Evolutionary conservation across 2,113 vertebrate genomes (phyloP).

Genomic region (Mormyrus iriodes): DNA sequence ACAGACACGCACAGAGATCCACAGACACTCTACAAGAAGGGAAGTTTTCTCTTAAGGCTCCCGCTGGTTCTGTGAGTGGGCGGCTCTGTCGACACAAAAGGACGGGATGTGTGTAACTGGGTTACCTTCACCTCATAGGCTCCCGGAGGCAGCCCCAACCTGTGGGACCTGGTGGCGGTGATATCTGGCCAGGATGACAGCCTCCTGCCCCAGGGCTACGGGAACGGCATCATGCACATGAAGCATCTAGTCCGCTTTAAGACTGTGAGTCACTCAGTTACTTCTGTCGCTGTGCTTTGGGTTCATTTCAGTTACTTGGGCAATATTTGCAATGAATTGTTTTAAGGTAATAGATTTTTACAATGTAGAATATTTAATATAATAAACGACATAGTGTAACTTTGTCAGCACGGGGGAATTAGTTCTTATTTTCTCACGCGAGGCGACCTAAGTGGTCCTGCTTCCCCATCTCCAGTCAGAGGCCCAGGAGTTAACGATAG

Average conservation of each 20-base stretch:
- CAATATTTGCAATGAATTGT: background rate
- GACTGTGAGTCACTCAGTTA: constrained; percentile 39
- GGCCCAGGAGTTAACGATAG: constrained; percentile 92
- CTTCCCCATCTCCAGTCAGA: constrained; percentile 67
- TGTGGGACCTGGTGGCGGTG: constrained; percentile 90
- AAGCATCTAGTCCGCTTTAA: constrained; percentile 88
- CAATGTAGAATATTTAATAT: background rate
- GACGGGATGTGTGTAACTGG: background rate
- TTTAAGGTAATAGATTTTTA: background rate
- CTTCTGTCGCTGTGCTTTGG: background rate
- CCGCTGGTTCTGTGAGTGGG: background rate
- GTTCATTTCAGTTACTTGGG: background rate
- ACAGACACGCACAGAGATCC: background rate
- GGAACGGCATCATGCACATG: constrained; percentile 91
- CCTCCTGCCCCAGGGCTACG: constrained; percentile 83
- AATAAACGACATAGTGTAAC: background rate
- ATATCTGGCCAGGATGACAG: constrained; percentile 90
- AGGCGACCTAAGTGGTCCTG: background rate
- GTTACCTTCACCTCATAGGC: constrained; percentile 58
- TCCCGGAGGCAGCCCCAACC: constrained; percentile 87
- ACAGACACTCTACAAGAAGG: background rate
- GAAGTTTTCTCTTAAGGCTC: background rate
- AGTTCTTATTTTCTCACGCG: background rate
- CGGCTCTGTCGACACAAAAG: background rate
- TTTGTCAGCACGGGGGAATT: background rate